A percentile compares a stretch with the other conserved stretches of the same genome.
Evolutionary conservation across 2,113 vertebrate genomes (phyloP).

Genomic region (Atherinomorus stipes): DNA sequence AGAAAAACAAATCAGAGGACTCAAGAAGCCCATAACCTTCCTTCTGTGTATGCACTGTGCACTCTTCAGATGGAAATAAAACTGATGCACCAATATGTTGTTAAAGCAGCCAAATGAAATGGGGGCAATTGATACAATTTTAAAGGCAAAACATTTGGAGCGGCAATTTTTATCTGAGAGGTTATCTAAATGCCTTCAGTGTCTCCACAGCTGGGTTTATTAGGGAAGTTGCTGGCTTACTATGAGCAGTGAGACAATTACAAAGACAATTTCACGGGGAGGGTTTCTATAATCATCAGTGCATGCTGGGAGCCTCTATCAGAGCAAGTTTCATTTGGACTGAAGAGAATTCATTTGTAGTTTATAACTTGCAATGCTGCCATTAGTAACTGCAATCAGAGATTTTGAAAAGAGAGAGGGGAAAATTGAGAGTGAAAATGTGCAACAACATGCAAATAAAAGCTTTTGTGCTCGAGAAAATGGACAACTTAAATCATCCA

Average conservation of each 20-base stretch:
- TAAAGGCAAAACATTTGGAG: constrained; percentile 46
- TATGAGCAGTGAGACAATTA: constrained; percentile 78
- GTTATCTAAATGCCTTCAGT: constrained; percentile 65
- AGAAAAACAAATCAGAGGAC: background rate
- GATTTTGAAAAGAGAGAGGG: constrained; percentile 41
- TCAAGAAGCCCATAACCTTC: background rate
- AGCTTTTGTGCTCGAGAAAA: constrained; percentile 67
- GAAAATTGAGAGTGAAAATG: constrained; percentile 50
- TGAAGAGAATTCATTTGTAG: constrained; percentile 79
- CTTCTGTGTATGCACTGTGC: background rate
- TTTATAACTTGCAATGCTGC: constrained; percentile 77
- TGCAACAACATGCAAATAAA: constrained; percentile 73
- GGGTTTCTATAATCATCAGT: constrained; percentile 81
- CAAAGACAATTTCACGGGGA: constrained; percentile 79
- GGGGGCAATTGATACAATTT: constrained; percentile 40
- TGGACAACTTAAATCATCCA: constrained; percentile 64
- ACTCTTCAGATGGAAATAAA: constrained; percentile 26
- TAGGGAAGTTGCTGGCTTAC: constrained; percentile 73
- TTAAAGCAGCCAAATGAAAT: constrained; percentile 43
- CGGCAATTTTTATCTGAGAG: constrained; percentile 56
- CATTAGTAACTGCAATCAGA: constrained; percentile 74
- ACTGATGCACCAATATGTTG: constrained; percentile 4
- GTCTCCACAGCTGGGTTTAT: constrained; percentile 70
- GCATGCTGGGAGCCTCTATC: constrained; percentile 79
- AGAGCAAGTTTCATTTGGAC: constrained; percentile 78